These are phyloP conservation scores for Pseudotriccus pelzelni DNA, from an alignment of 2,797 vertebrate species.

Conservation along the genomic window DNA sequence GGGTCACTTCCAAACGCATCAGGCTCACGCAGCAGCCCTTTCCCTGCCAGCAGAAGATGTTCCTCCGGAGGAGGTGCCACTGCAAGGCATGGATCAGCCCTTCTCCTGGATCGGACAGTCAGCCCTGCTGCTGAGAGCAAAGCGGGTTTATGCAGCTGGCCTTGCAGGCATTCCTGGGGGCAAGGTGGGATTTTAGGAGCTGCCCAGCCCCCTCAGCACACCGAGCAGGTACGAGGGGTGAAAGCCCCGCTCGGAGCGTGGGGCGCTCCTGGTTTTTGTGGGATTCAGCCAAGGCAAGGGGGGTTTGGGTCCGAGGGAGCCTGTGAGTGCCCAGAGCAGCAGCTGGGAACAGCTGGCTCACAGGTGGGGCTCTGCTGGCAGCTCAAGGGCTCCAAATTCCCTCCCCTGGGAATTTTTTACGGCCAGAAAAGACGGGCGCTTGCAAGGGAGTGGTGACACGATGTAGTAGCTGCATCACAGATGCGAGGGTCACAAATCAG, in stretches of 20 bases:
- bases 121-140: not conserved
- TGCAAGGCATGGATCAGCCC: not conserved
- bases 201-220: not conserved
- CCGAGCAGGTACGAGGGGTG: not conserved
- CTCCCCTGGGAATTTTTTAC: not conserved
- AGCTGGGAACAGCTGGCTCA: conserved; percentile 7
- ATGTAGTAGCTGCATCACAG: not conserved
- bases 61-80: not conserved
- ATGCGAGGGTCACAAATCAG: not conserved
- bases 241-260: rapidly evolving
- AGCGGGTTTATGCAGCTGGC: no score
- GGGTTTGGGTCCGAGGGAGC: not conserved
- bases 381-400: not conserved
- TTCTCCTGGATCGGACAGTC: not conserved
- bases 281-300: not conserved
- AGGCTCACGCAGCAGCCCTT: not conserved
- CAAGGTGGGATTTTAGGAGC: not conserved
- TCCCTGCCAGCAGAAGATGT: not conserved
- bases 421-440: not conserved
- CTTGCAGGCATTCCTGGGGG: no score
- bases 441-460: not conserved
- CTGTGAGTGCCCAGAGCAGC: not conserved
- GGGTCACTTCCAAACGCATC: not conserved
- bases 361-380: not conserved
- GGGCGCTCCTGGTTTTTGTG: not conserved